Evolutionary conservation across 2,888 invertebrate species (phyloP), one percentile per base, ranked within the genome.

Genomic region (Cryptus viduatorius): DNA sequence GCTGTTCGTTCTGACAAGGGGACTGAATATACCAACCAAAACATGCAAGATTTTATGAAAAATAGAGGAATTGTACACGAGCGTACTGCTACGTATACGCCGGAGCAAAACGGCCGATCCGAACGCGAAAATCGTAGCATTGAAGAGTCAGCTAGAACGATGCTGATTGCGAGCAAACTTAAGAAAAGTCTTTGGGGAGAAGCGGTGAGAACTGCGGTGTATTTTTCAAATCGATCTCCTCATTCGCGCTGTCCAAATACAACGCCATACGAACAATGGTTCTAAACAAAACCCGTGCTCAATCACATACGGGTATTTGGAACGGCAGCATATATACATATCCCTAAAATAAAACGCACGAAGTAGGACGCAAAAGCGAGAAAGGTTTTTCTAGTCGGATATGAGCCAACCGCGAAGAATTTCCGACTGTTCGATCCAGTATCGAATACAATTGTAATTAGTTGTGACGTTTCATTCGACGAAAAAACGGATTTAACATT

Each of bases 51-150:
- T 8, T 24, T 24, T 24, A 24, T 24, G 24, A 24, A 24, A 24
- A 24, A 24, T 24, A 76, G 16, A 65, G 87, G 85, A 4, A 86
- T 85, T 4, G 46, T 61, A 1, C 53, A 85, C 8, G 75, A 82
- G 5, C 81, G 82, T 4, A 84, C 85, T 3, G 76, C 86, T 5
- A 83, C 85, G 0, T 87, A 85, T 31, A 88, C 86, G 12, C 86
- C 85, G 5, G 82, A 86, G 16, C 84, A 87, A 68, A 88, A 85
- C 24, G 86, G 84, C 10, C 82, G 86, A 31, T 80, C 69, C 7
- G 86, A 88, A 37, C 80, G 85, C 24, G 88, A 88, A 46, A 87
- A 86, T 79, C 80, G 85, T 3, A 87, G 84, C 1, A 84, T 88
- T 10, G 83, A 85, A 1, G 86, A 87, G 19, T 79, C 81, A 8